Base-by-base conservation (phyloP, 2,113 vertebrate genomes). In the Carollia perspicillata region DNA sequence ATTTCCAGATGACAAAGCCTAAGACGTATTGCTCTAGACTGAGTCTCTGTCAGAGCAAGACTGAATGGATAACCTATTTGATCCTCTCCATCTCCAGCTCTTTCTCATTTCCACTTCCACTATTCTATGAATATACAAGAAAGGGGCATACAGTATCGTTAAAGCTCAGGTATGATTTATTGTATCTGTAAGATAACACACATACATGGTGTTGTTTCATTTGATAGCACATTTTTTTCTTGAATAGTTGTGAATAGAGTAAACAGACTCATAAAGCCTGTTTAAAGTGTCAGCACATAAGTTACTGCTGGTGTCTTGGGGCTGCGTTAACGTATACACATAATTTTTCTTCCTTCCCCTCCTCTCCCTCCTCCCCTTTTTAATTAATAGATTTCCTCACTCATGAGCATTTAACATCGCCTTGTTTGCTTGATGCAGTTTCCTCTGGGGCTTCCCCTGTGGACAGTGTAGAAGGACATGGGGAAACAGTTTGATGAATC, bases 381-480 rank as follows among this genome's bases (percentile, higher is more conserved):
- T 95, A 98, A 98, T 98, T 98, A 98, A 98, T 98, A 96, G 88
- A 93, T 96, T 95, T 97, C 92, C 90, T 97, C 95, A 88, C 89
- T 97, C 65, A 33, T 58, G 80, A 97, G 89, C 93, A 97, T 98
- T 98, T 98, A 98, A 63, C 87, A 98, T 97, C 60, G 83, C 94
- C 98, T 98, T 97, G 97, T 98, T 98, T 98, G 95, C 92, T 79
- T 94, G 97, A 95, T 89, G 93, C 22, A 20, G 22, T 47, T 80
- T 95, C 97, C 97, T 98, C 89, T 89, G 94, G 97, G 96, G 72
- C 89, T 97, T 98, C 35, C 89, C 92, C 81, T 84, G 96, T 96
- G 97, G 95, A 53, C 94, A 84, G 90, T 16, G 5, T 44, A 58
- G 95, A 91, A 93, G 79, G 89, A 97, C 95, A 6, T 30, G 83